Percentiles rank a stretch among this genome's conserved stretches.
These are phyloP conservation scores for Falco concolor DNA, from an alignment of 2,797 vertebrate genomes.

Conservation along the genomic window DNA sequence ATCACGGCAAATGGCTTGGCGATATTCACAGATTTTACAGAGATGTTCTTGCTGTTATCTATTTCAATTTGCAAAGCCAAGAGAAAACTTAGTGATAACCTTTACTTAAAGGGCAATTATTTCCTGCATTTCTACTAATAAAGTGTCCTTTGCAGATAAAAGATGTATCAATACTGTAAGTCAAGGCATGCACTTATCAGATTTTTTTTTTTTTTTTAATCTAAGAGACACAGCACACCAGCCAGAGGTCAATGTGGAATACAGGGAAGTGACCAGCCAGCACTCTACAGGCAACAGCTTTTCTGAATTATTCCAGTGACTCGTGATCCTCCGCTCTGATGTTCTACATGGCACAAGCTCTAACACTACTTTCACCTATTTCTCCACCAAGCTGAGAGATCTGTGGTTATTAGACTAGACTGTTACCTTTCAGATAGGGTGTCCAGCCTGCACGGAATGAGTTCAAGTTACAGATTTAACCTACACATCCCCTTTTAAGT, in stretches of 20 bases:
- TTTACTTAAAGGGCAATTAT: conserved; percentile 21
- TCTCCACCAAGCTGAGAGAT: neutral
- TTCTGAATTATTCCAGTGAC: neutral
- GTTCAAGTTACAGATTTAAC: neutral
- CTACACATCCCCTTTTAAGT: neutral
- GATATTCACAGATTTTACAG: neutral
- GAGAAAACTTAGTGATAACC: neutral
- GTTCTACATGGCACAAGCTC: neutral
- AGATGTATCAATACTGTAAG: neutral
- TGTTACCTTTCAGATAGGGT: neutral
- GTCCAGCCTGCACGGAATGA: neutral
- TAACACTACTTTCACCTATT: neutral
- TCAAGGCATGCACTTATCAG: neutral
- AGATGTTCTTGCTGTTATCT: neutral
- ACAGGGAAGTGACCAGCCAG: neutral
- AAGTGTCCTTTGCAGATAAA: neutral
- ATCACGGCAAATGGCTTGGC: neutral
- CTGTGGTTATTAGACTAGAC: neutral
- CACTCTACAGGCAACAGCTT: neutral
- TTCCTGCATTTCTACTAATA: conserved; percentile 6
- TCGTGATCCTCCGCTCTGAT: neutral
- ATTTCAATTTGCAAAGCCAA: conserved; percentile 34
- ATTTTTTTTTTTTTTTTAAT: neutral
- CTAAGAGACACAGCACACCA: neutral
- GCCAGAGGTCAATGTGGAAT: neutral